Evolutionary conservation across 2,797 vertebrate genomes (phyloP), one percentile per base, ranked within the genome.

Genomic region (Hephaestus fuliginosus): DNA sequence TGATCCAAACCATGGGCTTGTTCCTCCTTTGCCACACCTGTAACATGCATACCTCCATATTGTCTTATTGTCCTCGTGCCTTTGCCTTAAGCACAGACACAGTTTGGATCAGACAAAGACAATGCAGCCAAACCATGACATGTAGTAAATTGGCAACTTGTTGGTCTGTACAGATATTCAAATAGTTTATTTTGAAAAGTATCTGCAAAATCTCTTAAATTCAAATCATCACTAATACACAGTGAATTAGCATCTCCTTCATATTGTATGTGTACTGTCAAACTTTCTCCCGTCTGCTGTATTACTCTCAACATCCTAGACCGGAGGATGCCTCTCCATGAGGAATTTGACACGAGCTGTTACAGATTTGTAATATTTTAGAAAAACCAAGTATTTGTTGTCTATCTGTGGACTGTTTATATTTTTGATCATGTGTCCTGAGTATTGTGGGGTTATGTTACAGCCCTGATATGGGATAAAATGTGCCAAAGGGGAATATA

Each of bases 21-120:
- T 48, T 69, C 46, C 25, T 79, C 49, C 58, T 8, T 48, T 33
- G 68, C 84, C 85, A 91, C 85, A 68, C 87, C 92, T 78, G 81
- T 66, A 82, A 80, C 76, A 36, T 39, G 74, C 84, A 85, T 89
- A 87, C 86, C 85, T 90, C 78, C 74, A 39, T 72, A 70, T 71
- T 80, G 78, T 76, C 43, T 77, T 25, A 1, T 66, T 79, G 60
- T 74, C 72, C 20, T 41, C 5, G 0, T 53, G 55, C 41, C 72
- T 63, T 83, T 52, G 65, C 64, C 84, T 73, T 3, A n/a, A 76
- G 57, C 80, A 57, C 43, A 48, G 65, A 82, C 70, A 55, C 62
- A 55, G 36, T 80, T 70, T 78, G 63, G 71, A 79, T 68, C 61
- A 67, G 5, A 22, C 49, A 70, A 30, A 79, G 44, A 71, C 57